Evolutionary conservation across 2,113 vertebrate species (phyloP).

Genomic region (Nerophis lumbriciformis): DNA sequence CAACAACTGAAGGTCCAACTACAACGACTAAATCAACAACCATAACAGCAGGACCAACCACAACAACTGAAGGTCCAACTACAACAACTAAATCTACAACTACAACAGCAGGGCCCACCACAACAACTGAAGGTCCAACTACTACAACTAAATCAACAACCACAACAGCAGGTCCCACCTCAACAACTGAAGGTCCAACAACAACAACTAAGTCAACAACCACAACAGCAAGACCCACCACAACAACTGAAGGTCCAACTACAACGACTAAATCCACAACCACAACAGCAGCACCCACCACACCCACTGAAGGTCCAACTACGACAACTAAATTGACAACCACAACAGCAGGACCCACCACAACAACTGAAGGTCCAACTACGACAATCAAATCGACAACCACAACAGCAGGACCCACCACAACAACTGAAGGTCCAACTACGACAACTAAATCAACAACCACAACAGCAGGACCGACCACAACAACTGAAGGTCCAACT

Average conservation of each 20-base stretch:
- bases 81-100: constrained; percentile 2
- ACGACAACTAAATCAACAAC: background rate
- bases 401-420: background rate
- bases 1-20: background rate
- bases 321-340: constrained; percentile 9
- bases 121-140: background rate
- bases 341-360: background rate
- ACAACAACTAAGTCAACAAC: background rate
- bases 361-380: constrained; percentile 1
- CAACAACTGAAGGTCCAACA: background rate
- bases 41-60: background rate
- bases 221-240: background rate
- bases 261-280: background rate
- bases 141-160: background rate
- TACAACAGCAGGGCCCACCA: fast-evolving
- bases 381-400: background rate
- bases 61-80: background rate
- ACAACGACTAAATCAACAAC: background rate
- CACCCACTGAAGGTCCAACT: background rate
- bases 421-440: background rate
- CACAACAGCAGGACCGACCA: background rate
- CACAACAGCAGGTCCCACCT: background rate
- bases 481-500: background rate
- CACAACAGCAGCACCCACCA: background rate
- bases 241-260: background rate